phyloP scores from a whole-genome alignment of 2,888 invertebrate genomes.

The Pharmacophagus antenor region DNA sequence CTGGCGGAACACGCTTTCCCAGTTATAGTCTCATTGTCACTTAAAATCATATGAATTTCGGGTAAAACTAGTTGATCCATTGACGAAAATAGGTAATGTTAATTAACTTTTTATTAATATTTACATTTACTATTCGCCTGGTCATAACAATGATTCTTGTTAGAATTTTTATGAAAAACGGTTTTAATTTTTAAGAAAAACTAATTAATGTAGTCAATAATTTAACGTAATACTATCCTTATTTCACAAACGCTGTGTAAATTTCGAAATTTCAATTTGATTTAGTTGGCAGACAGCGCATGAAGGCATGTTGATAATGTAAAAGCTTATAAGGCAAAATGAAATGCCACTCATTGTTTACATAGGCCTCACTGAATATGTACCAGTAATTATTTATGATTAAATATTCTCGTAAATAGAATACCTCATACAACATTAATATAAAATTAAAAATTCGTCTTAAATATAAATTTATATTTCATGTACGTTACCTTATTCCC shows the following conservation, averaged over 20 bases:
- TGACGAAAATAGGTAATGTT: no score
- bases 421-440: background rate
- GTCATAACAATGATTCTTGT: background rate
- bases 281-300: background rate
- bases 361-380: constrained; percentile 2
- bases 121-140: background rate
- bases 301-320: constrained; percentile 3
- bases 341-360: constrained; percentile 5
- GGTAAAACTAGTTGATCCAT: no score
- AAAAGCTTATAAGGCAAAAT: constrained; percentile 7
- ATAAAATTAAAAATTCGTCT: constrained; percentile 2
- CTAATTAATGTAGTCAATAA: background rate
- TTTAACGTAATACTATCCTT: background rate
- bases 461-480: background rate
- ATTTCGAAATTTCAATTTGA: constrained; percentile 3
- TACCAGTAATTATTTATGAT: constrained; percentile 1
- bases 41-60: no score
- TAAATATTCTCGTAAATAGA: background rate
- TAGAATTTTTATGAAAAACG: background rate
- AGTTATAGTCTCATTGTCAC: no score
- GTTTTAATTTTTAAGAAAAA: background rate
- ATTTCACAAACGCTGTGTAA: background rate
- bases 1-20: no score
- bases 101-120: no score
- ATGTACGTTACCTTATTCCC: no score